phyloP scores from a whole-genome alignment of 2,888 invertebrate genomes.

The Halictus ligatus region DNA sequence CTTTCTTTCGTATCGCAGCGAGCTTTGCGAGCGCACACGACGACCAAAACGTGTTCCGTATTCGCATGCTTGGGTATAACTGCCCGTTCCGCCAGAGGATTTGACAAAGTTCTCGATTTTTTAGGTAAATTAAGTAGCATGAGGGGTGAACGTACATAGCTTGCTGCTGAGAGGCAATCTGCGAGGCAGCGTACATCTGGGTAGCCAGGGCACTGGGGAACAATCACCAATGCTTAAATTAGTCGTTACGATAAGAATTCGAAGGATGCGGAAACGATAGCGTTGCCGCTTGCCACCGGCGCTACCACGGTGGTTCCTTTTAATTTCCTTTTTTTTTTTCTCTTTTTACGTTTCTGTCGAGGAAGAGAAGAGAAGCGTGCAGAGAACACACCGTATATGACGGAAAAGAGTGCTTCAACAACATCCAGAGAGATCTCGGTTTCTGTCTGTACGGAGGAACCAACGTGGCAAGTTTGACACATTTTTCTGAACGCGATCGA shows the following conservation, averaged over 20 bases:
- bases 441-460: slow-evolving; percentile 48
- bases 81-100: slow-evolving; percentile 73
- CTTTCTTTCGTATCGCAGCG: slow-evolving; percentile 1
- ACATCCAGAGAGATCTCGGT: background rate
- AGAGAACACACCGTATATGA: slow-evolving; percentile 1
- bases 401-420: slow-evolving; percentile 2
- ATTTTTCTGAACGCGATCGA: slow-evolving; percentile 37
- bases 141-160: slow-evolving; percentile 92
- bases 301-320: slow-evolving; percentile 68
- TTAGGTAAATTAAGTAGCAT: slow-evolving; percentile 82
- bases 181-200: slow-evolving; percentile 97
- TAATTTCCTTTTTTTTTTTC: background rate
- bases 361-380: slow-evolving; percentile 12
- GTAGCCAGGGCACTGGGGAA: slow-evolving; percentile 97
- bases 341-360: background rate
- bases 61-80: slow-evolving; percentile 80
- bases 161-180: slow-evolving; percentile 96
- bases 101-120: slow-evolving; percentile 74
- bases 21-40: slow-evolving; percentile 22
- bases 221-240: slow-evolving; percentile 85
- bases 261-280: slow-evolving; percentile 63
- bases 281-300: slow-evolving; percentile 58
- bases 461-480: slow-evolving; percentile 62
- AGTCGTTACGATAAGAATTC: slow-evolving; percentile 81
- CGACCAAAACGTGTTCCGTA: slow-evolving; percentile 39